phyloP scores from a whole-genome alignment of 30 jellyfish, hydroid and myxozoan species.

The Nemopilema nomurai region DNA sequence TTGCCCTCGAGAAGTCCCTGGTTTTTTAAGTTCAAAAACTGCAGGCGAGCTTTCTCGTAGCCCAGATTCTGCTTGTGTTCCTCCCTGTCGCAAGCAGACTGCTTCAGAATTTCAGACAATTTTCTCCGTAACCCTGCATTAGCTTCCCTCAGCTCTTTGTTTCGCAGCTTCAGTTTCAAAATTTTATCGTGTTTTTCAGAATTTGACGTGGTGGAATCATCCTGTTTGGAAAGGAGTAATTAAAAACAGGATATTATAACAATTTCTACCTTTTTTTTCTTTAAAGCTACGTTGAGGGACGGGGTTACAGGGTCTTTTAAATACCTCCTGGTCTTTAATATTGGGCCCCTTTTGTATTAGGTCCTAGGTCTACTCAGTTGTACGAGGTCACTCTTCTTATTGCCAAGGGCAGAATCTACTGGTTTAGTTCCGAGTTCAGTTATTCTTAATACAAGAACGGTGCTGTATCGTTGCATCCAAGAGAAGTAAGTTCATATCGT shows the following conservation, averaged over 20 bases:
- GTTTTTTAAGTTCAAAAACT: conserved; percentile 34
- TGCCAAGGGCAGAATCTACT: neutral
- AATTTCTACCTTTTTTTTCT: no score
- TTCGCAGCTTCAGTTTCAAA: neutral
- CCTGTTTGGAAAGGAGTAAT: conserved; percentile 8
- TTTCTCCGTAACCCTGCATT: conserved; percentile 11
- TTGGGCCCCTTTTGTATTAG: no score
- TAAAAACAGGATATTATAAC: no score
- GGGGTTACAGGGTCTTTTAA: no score
- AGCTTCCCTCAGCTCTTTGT: conserved; percentile 18
- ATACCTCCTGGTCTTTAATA: no score
- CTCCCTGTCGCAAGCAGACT: conserved; percentile 13
- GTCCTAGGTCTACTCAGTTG: neutral
- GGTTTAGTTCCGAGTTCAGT: neutral
- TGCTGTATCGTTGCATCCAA: no score
- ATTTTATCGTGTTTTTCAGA: neutral
- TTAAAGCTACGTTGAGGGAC: no score
- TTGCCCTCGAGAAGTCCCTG: conserved; percentile 41
- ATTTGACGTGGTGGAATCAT: neutral
- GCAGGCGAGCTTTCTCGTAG: conserved; percentile 27
- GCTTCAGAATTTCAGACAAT: conserved; percentile 21
- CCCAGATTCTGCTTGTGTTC: conserved; percentile 10
- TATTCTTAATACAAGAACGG: neutral
- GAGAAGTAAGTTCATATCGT: no score
- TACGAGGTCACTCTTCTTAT: neutral